Percentiles rank a stretch among this genome's conserved stretches.
These are phyloP conservation scores for Syngnathus floridae DNA, from an alignment of 2,113 vertebrate genomes.

Conservation along the genomic window DNA sequence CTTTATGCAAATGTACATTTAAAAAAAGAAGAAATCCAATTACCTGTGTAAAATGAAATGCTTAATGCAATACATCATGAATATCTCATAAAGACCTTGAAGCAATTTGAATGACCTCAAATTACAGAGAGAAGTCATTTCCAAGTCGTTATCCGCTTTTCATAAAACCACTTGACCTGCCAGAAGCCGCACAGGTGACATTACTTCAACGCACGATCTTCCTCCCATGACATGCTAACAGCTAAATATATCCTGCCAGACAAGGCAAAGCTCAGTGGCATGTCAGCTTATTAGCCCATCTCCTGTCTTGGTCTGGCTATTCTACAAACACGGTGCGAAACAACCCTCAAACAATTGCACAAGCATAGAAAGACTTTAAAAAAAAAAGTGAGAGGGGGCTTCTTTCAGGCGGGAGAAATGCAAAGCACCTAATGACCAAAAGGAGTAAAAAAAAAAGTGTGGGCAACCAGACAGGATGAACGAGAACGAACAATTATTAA, in stretches of 20 bases:
- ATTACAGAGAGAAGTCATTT: not conserved
- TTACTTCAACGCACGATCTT: slow-evolving; percentile 1
- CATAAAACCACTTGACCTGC: slow-evolving; percentile 1
- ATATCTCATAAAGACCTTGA: not conserved
- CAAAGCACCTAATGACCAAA: slow-evolving; percentile 37
- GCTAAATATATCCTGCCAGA: slow-evolving; percentile 50
- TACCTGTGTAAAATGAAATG: not conserved
- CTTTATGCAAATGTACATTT: not conserved
- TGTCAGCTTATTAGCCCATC: slow-evolving; percentile 48
- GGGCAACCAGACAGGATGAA: slow-evolving; percentile 6
- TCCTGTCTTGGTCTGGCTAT: slow-evolving; percentile 14
- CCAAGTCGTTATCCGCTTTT: not conserved
- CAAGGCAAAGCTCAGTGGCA: slow-evolving; percentile 31
- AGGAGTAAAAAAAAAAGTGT: slow-evolving; percentile 11
- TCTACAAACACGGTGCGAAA: slow-evolving; percentile 8
- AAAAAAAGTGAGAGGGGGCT: slow-evolving; percentile 3
- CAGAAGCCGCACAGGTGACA: slow-evolving; percentile 9
- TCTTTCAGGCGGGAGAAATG: slow-evolving; percentile 13
- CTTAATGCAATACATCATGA: not conserved
- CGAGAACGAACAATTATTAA: slow-evolving; percentile 3
- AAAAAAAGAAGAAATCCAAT: not conserved
- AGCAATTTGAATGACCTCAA: not conserved
- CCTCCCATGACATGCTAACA: slow-evolving; percentile 6
- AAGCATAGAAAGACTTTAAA: slow-evolving; percentile 1
- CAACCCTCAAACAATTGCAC: slow-evolving; percentile 3